Percentiles rank a stretch among this genome's conserved stretches.
These are phyloP conservation scores for Dugesia japonica DNA, from an alignment of 2,888 invertebrate genomes.

Conservation along the genomic window DNA sequence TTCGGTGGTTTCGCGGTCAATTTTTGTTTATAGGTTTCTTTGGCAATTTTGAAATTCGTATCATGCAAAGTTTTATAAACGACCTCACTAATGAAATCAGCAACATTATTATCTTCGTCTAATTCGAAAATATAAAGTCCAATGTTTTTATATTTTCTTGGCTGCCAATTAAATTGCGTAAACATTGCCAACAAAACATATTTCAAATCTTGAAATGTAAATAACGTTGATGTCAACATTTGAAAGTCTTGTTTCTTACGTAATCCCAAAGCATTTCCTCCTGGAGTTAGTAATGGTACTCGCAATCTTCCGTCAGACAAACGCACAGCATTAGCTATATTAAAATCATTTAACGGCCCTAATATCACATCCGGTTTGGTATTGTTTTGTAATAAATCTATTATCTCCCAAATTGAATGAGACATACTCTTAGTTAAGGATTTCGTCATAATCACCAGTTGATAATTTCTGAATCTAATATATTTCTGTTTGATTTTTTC, in stretches of 20 bases:
- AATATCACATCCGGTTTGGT: neutral
- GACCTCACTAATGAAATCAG: neutral
- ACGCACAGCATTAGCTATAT: conserved; percentile 22
- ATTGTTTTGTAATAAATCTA: conserved; percentile 21
- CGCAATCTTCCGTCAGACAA: neutral
- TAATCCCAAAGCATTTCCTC: conserved; percentile 20
- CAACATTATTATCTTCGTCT: neutral
- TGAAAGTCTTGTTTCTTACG: neutral
- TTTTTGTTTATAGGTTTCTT: neutral
- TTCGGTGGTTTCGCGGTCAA: neutral
- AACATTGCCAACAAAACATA: conserved; percentile 13
- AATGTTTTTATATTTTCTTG: neutral
- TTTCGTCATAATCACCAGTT: neutral
- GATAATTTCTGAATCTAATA: neutral
- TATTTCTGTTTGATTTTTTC: neutral
- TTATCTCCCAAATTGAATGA: neutral
- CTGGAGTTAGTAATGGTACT: conserved; percentile 17
- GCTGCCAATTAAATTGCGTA: conserved; percentile 5
- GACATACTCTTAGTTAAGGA: neutral
- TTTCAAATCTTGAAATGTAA: conserved; percentile 2
- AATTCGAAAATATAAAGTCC: neutral
- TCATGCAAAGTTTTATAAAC: neutral
- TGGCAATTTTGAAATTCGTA: neutral
- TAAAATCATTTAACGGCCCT: conserved; percentile 24
- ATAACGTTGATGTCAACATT: neutral